Base-by-base conservation (phyloP, 2,113 vertebrate genomes). In the Microtus ochrogaster region DNA sequence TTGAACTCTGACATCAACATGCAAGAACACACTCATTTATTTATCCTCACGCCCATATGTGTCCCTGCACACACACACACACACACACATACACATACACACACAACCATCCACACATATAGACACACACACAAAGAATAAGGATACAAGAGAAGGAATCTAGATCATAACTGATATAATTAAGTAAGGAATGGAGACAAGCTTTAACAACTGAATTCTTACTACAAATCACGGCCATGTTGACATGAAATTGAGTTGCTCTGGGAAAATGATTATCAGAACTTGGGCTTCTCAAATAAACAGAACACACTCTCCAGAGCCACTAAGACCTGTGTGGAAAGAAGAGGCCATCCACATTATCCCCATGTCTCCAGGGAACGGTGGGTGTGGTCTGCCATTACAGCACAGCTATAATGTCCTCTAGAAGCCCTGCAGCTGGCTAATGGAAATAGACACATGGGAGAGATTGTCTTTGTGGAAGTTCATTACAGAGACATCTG, bases 401-500 rank as follows among this genome's bases (percentile, higher is more conserved):
- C 33, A 63, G 74, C 28, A 30, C 7, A 28, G 28, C 30, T 12
- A 12, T 90, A 76, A n/a, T 47, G n/a, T 91, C 61, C 61, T 77
- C 72, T 8, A 79, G 90, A 77, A 82, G 52, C 22, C 2, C 19
- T 84, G 58, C 17, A 82, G 66, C 84, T 92, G 76, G 36, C 84
- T 95, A 94, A 95, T 92, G 78, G 91, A 68, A 88, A 76, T 77
- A 96, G 88, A 79, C 95, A 39, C 61, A 66, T 65, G 55, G 0
- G 0, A 97, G 39, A 76, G 92, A 85, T 84, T 86, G 28, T 79
- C 79, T 91, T 7, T 86, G 84, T 83, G 21, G 65, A 76, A 96
- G 95, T 91, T 97, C 30, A 91, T 96, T 97, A 94, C 47, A 91
- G 33, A 90, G 36, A 17, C 78, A 44, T 58, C 89, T 97, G 58